Conservation (phyloP, 2,888 invertebrate species). For the Dryococelus australis region DNA sequence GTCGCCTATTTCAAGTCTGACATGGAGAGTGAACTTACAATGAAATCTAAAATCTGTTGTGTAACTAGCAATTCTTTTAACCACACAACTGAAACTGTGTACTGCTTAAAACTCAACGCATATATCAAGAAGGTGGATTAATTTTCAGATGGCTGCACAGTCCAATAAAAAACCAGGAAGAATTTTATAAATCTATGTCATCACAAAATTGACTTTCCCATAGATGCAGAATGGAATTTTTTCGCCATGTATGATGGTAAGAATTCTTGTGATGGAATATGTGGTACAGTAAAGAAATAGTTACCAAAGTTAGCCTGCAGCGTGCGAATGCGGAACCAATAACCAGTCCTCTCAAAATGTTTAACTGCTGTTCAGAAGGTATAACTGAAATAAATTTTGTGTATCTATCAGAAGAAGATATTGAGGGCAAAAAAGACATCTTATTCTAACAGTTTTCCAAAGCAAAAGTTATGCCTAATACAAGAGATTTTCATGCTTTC, state of each 20-base stretch:
- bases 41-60: too few species aligned
- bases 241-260: not conserved
- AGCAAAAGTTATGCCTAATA: not conserved
- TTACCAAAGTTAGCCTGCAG: too few species aligned
- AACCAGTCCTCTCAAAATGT: not conserved
- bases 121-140: too few species aligned
- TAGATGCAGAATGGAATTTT: constrained; percentile 2
- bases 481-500: not conserved
- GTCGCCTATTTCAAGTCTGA: too few species aligned
- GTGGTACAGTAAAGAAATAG: constrained; percentile 20
- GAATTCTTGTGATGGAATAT: constrained; percentile 11
- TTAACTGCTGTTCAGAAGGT: constrained; percentile 17
- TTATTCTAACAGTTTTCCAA: not conserved
- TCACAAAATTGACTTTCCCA: not conserved
- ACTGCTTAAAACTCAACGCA: too few species aligned
- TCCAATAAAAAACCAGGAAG: too few species aligned
- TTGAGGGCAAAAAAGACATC: too few species aligned
- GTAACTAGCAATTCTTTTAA: too few species aligned
- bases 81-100: too few species aligned
- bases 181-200: too few species aligned
- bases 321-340: constrained; percentile 22
- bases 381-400: not conserved
- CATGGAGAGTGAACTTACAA: too few species aligned
- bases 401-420: not conserved
- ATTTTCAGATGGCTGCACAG: too few species aligned